Evolutionary conservation across 2,113 vertebrate species (phyloP).

Genomic region (Ophthalmolycus amberensis): DNA sequence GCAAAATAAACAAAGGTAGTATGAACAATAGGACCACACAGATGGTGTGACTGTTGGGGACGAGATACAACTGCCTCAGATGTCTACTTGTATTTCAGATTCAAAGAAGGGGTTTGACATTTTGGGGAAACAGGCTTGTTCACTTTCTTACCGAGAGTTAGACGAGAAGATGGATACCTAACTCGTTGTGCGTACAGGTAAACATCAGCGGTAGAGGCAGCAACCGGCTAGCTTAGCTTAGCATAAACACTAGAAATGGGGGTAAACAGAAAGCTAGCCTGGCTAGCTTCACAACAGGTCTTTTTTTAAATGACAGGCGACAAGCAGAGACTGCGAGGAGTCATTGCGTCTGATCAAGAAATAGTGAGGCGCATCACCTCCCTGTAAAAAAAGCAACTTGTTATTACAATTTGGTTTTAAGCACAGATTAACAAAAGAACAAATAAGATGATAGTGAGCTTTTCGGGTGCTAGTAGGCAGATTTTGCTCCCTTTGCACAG

Average conservation of each 20-base stretch:
- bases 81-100: neutral
- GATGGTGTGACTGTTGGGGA: neutral
- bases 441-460: neutral
- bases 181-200: neutral
- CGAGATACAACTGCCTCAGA: too few relatives aligned
- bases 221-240: neutral
- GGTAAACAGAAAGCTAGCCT: neutral
- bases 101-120: neutral
- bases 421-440: neutral
- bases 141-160: neutral
- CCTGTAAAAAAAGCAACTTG: neutral
- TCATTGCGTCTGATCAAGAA: neutral
- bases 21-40: constrained; percentile 17
- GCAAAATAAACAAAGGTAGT: constrained; percentile 2
- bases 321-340: neutral
- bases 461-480: neutral
- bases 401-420: neutral
- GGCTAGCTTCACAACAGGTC: neutral
- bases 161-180: neutral
- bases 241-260: neutral
- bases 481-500: too few relatives aligned
- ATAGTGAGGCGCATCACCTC: too few relatives aligned
- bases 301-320: neutral
- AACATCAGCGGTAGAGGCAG: neutral
- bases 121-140: neutral